Percentiles rank a stretch among this genome's conserved stretches.
These are phyloP conservation scores for Pyrgus malvae DNA, from an alignment of 2,888 invertebrate species.

Conservation along the genomic window DNA sequence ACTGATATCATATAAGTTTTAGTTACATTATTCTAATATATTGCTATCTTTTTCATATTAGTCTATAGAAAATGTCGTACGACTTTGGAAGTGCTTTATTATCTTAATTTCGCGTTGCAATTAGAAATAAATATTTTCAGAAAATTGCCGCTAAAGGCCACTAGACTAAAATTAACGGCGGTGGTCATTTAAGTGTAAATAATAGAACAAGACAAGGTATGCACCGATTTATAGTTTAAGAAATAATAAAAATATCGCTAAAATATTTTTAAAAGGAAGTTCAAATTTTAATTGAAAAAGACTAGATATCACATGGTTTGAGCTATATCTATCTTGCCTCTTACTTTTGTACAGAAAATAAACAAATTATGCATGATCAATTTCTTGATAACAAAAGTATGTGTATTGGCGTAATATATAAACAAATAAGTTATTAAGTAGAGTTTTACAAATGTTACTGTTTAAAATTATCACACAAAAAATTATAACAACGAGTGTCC, in stretches of 20 bases:
- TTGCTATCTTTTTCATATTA: conserved; percentile 81
- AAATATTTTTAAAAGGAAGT: conserved; percentile 44
- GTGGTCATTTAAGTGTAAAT: conserved; percentile 23
- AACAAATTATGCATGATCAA: conserved; percentile 12
- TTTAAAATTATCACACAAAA: conserved; percentile 16
- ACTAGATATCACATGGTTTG: conserved; percentile 81
- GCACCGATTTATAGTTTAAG: conserved; percentile 21
- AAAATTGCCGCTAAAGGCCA: conserved; percentile 26
- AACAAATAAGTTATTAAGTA: conserved; percentile 7
- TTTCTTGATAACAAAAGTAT: conserved; percentile 3
- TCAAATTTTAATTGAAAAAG: conserved; percentile 61
- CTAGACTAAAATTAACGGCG: conserved; percentile 19
- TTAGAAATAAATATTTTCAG: conserved; percentile 34
- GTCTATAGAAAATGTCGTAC: conserved; percentile 76
- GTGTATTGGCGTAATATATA: background rate
- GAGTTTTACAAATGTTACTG: background rate
- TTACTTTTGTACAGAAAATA: conserved; percentile 34
- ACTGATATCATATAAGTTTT: conserved; percentile 71
- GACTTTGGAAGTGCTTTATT: conserved; percentile 55
- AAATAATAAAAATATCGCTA: conserved; percentile 30
- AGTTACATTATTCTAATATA: conserved; percentile 80
- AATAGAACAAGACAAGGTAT: conserved; percentile 8
- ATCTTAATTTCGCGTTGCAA: conserved; percentile 37
- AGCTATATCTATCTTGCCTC: conserved; percentile 67
- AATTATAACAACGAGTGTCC: conserved; percentile 19